Percentiles rank a stretch among this genome's conserved stretches.
phyloP scores from a whole-genome alignment of 2,797 vertebrate species.

The Sebastes jordani region DNA sequence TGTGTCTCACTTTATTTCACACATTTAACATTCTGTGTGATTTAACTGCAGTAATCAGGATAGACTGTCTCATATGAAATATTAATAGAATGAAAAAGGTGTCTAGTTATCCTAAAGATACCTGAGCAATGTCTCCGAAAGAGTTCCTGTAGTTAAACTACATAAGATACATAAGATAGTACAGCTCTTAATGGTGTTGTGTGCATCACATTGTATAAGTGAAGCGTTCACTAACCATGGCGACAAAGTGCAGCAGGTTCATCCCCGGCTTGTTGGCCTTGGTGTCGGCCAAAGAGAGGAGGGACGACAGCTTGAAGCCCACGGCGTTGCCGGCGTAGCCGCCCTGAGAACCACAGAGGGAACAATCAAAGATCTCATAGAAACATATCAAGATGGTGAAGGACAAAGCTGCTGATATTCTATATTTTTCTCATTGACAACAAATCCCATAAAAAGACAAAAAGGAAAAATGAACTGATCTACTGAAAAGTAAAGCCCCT shows the following conservation, averaged over 20 bases:
- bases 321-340: slow-evolving; percentile 97
- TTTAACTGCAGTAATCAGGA: neutral
- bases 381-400: neutral
- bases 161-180: neutral
- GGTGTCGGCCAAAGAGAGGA: slow-evolving; percentile 96
- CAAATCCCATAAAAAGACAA: too few relatives aligned
- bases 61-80: neutral
- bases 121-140: neutral
- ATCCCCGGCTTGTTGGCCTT: slow-evolving; percentile 99
- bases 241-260: slow-evolving; percentile 98
- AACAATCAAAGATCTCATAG: neutral
- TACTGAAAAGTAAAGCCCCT: too few relatives aligned
- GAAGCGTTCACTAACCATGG: slow-evolving; percentile 85
- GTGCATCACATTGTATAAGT: neutral
- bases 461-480: too few relatives aligned
- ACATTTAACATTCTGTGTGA: neutral
- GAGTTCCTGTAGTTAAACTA: neutral
- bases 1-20: neutral
- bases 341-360: slow-evolving; percentile 81
- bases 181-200: neutral
- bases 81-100: neutral
- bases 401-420: neutral
- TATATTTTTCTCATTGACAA: neutral
- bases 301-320: slow-evolving; percentile 96
- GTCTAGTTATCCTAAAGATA: neutral